Conservation (phyloP, 2,888 invertebrate species). For the Apodemia hepburni region DNA sequence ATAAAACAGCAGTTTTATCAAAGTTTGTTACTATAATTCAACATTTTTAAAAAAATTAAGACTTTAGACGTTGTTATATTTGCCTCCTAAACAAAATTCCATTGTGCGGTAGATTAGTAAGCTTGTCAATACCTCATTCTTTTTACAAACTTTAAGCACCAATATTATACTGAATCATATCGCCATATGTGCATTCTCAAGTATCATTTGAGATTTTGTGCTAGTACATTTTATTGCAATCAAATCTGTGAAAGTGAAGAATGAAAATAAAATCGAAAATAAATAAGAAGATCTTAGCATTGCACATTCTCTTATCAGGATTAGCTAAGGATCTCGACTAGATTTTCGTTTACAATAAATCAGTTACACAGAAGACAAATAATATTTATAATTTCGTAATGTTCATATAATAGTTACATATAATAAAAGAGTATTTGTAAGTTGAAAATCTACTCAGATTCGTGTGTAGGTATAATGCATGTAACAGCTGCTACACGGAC, state of each 20-base stretch:
- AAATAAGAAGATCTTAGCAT: conserved; percentile 75
- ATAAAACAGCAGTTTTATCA: background rate
- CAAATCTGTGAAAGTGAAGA: conserved; percentile 65
- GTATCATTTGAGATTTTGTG: conserved; percentile 53
- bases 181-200: conserved; percentile 44
- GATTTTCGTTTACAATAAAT: conserved; percentile 52
- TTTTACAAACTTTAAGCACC: background rate
- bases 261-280: conserved; percentile 68
- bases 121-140: background rate
- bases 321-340: conserved; percentile 64
- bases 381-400: background rate
- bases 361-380: conserved; percentile 22
- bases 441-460: conserved; percentile 63
- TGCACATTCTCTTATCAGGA: conserved; percentile 77
- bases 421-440: conserved; percentile 36
- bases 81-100: background rate
- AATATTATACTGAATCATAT: conserved; percentile 42
- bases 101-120: background rate
- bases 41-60: background rate
- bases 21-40: background rate
- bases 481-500: conserved; percentile 74
- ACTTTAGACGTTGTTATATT: background rate
- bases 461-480: conserved; percentile 62
- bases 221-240: conserved; percentile 50
- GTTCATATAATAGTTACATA: background rate